Evolutionary conservation across 2,113 vertebrate species (phyloP).

Genomic region (Microtus pennsylvanicus): DNA sequence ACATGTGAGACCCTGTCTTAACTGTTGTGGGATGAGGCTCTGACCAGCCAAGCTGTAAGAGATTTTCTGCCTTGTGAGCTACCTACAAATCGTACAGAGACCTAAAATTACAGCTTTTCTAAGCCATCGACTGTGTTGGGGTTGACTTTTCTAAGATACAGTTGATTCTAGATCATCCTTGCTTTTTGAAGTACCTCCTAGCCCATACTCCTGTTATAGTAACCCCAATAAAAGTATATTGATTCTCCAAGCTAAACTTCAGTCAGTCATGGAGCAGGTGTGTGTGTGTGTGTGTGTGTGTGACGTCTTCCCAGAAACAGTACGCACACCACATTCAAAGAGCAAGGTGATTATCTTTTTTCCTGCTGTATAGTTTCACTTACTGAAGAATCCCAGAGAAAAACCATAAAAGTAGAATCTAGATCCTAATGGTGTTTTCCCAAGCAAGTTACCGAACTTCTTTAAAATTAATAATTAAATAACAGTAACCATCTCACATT

Average conservation of each 20-base stretch:
- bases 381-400: not conserved
- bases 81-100: not conserved
- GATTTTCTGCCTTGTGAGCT: not conserved
- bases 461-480: fast-evolving
- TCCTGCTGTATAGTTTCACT: not conserved
- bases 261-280: not conserved
- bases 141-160: not conserved
- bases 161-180: not conserved
- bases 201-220: not conserved
- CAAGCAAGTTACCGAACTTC: not conserved
- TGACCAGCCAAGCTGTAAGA: not conserved
- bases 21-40: not conserved
- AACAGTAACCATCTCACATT: not conserved
- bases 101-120: not conserved
- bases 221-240: not conserved
- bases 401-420: not conserved
- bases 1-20: not conserved
- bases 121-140: not conserved
- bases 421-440: not conserved
- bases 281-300: not conserved
- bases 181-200: not conserved
- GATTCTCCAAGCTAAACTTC: not conserved
- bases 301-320: not conserved
- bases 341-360: not conserved
- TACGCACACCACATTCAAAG: not conserved